A percentile compares a stretch with the other conserved stretches of the same genome.
phyloP scores from a whole-genome alignment of 2,113 vertebrate species.

The Myxocyprinus asiaticus region DNA sequence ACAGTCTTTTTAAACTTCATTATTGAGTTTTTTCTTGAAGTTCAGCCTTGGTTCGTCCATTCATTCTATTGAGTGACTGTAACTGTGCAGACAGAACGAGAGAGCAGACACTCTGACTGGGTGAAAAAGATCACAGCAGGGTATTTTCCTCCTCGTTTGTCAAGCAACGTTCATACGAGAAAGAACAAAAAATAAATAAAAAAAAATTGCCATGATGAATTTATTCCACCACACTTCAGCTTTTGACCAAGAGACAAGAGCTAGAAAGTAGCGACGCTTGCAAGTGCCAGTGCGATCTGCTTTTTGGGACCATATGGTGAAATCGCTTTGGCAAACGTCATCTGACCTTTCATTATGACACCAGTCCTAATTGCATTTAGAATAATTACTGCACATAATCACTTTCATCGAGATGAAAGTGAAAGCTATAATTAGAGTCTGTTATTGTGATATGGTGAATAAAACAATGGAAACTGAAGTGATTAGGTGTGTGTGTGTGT shows the following conservation, averaged over 20 bases:
- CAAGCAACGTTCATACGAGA: slow-evolving; percentile 24
- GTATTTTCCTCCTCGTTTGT: slow-evolving; percentile 7
- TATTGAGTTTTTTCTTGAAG: background rate
- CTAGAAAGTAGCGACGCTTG: too few species aligned
- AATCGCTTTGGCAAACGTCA: slow-evolving; percentile 32
- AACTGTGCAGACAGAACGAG: background rate
- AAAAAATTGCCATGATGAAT: slow-evolving; percentile 31
- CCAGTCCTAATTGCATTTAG: slow-evolving; percentile 45
- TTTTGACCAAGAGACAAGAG: slow-evolving; percentile 14
- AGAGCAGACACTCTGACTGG: background rate
- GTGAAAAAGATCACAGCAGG: slow-evolving; percentile 10
- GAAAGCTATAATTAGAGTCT: slow-evolving; percentile 38
- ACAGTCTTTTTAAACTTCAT: background rate
- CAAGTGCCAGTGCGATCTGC: too few species aligned
- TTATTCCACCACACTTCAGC: slow-evolving; percentile 3
- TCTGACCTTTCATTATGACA: slow-evolving; percentile 39
- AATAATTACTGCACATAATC: slow-evolving; percentile 47
- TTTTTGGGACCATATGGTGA: background rate
- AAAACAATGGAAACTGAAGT: slow-evolving; percentile 27
- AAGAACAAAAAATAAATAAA: slow-evolving; percentile 25
- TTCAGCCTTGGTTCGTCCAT: background rate
- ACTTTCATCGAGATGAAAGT: slow-evolving; percentile 41
- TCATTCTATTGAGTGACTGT: background rate
- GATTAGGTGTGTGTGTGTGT: background rate
- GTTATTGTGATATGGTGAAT: slow-evolving; percentile 24